These are phyloP conservation scores for Peromyscus leucopus DNA, from an alignment of 2,113 vertebrate genomes.

Conservation along the genomic window DNA sequence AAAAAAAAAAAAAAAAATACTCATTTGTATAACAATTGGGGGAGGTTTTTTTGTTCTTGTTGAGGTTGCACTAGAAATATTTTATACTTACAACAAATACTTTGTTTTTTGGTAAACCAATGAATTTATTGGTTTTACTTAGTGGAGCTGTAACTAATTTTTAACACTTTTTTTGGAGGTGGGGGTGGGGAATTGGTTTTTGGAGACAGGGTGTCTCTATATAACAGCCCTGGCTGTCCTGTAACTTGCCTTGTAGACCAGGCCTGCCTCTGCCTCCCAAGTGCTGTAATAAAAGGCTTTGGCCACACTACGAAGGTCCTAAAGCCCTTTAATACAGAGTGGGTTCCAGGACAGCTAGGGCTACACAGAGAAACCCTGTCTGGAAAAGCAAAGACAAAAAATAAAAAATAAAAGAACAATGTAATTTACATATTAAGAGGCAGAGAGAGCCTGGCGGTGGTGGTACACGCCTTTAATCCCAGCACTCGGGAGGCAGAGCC, in stretches of 20 bases:
- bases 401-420: too few species aligned
- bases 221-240: background rate
- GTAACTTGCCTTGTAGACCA: too few species aligned
- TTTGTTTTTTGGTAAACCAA: background rate
- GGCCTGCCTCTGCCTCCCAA: background rate
- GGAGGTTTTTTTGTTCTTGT: background rate
- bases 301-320: background rate
- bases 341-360: background rate
- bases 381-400: background rate
- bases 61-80: background rate
- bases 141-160: background rate
- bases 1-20: too few species aligned
- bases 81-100: background rate
- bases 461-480: too few species aligned
- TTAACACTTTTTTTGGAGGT: too few species aligned
- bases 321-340: background rate
- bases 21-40: slow-evolving; percentile 36
- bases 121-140: background rate
- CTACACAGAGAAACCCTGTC: background rate
- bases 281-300: background rate
- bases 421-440: too few species aligned
- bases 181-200: background rate
- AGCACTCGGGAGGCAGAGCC: too few species aligned
- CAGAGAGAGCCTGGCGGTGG: too few species aligned
- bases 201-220: background rate